Percentiles rank a stretch among this genome's conserved stretches.
Conservation (phyloP, 2,113 vertebrate species). For the Megalops atlanticus region DNA sequence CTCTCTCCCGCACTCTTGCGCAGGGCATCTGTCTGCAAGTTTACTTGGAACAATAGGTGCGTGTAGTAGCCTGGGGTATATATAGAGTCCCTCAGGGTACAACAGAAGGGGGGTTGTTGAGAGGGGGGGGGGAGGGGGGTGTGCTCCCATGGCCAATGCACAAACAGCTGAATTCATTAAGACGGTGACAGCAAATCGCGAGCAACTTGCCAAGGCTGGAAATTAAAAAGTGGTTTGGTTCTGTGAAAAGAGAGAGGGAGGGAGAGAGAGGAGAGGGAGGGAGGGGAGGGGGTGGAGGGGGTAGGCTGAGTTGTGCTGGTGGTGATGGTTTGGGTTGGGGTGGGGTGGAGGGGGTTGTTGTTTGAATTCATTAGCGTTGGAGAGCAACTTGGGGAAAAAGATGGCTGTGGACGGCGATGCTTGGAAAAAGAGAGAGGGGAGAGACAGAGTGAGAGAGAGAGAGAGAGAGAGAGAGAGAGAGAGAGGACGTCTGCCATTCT, state of each 20-base stretch:
- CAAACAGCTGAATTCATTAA: slow-evolving; percentile 90
- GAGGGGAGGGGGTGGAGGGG: slow-evolving; percentile 50
- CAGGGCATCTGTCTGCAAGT: slow-evolving; percentile 67
- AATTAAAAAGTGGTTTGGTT: slow-evolving; percentile 71
- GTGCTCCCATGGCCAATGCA: slow-evolving; percentile 78
- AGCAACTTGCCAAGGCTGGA: slow-evolving; percentile 74
- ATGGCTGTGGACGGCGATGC: slow-evolving; percentile 54
- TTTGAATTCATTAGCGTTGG: slow-evolving; percentile 71
- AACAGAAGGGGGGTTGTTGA: slow-evolving; percentile 46
- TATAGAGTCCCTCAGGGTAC: slow-evolving; percentile 74
- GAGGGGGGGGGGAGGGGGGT: slow-evolving; percentile 62
- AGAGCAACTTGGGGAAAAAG: slow-evolving; percentile 50
- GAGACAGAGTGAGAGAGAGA: slow-evolving; percentile 18
- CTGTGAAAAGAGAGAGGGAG: slow-evolving; percentile 67
- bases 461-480: slow-evolving; percentile 33
- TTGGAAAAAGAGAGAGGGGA: slow-evolving; percentile 36
- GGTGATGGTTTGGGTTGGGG: slow-evolving; percentile 61
- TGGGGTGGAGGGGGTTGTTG: slow-evolving; percentile 62
- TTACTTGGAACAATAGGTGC: slow-evolving; percentile 70
- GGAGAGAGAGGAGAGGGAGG: slow-evolving; percentile 54
- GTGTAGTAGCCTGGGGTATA: slow-evolving; percentile 71
- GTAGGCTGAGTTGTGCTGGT: slow-evolving; percentile 48
- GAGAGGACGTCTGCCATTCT: slow-evolving; percentile 69
- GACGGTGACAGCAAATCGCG: slow-evolving; percentile 74
- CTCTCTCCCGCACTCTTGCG: slow-evolving; percentile 57